A percentile compares a stretch with the other conserved stretches of the same genome.
These are phyloP conservation scores for Trypoxylon attenuatum DNA, from an alignment of 2,888 invertebrate genomes.

Conservation along the genomic window DNA sequence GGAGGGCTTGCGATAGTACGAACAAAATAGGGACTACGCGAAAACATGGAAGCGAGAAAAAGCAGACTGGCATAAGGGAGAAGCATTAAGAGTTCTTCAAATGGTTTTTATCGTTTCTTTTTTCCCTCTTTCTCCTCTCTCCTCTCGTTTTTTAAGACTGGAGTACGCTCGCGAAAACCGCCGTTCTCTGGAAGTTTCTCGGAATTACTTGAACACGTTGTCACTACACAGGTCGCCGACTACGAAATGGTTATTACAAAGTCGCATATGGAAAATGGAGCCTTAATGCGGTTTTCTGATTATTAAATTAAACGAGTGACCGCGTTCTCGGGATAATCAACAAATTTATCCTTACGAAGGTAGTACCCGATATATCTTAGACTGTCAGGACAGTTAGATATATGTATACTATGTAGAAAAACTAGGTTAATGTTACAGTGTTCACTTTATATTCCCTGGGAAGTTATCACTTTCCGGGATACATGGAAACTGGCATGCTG, in stretches of 20 bases:
- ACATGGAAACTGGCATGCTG: not conserved
- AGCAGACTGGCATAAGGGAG: slow-evolving; percentile 20
- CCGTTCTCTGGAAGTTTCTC: slow-evolving; percentile 30
- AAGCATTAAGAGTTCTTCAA: slow-evolving; percentile 15
- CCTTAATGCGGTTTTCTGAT: no score
- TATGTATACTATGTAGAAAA: no score
- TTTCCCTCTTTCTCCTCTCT: no score
- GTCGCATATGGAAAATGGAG: slow-evolving; percentile 3
- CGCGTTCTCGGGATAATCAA: no score
- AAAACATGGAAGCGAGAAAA: not conserved
- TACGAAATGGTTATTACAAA: slow-evolving; percentile 44
- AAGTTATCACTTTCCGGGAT: no score
- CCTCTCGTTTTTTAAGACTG: slow-evolving; percentile 28
- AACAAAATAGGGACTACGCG: not conserved
- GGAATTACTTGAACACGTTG: slow-evolving; percentile 36
- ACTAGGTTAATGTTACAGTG: no score
- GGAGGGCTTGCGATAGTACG: not conserved
- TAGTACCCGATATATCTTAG: no score
- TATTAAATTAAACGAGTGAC: no score
- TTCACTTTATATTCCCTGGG: no score
- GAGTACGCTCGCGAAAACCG: slow-evolving; percentile 26
- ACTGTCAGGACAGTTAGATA: no score
- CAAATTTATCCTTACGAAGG: no score
- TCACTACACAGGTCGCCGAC: slow-evolving; percentile 15
- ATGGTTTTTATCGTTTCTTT: slow-evolving; percentile 29